These are phyloP conservation scores for Rattus rattus DNA, from an alignment of 2,113 vertebrate species.

Conservation along the genomic window DNA sequence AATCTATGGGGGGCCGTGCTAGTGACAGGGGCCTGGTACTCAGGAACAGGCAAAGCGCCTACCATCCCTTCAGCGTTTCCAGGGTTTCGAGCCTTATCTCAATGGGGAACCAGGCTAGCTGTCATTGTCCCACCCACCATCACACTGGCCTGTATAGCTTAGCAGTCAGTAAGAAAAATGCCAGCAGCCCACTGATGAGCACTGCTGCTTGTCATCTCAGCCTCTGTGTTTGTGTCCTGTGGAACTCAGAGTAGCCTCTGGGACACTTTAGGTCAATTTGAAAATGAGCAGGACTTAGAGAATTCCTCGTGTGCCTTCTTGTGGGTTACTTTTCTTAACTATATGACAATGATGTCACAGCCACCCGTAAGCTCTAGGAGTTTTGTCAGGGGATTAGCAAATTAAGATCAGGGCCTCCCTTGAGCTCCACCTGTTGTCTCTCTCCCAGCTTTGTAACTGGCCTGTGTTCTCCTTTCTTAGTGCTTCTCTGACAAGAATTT, in stretches of 20 bases:
- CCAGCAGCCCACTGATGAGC: background rate
- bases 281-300: conserved; percentile 41
- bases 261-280: background rate
- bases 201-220: background rate
- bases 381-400: background rate
- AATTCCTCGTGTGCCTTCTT: background rate
- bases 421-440: background rate
- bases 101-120: no score
- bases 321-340: conserved; percentile 45
- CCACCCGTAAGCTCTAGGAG: background rate
- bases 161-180: background rate
- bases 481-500: conserved; percentile 44
- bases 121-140: no score
- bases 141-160: background rate
- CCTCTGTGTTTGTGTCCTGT: background rate
- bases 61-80: no score
- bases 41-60: no score
- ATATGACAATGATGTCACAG: background rate
- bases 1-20: no score
- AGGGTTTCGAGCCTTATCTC: no score
- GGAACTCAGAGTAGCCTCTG: background rate
- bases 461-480: conserved; percentile 20
- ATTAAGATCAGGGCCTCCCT: background rate
- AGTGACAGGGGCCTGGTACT: no score
- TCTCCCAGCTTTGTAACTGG: conserved; percentile 10